Evolutionary conservation across 1,140 invertebrate genomes (phyloP), one percentile per base, ranked within the genome.

Genomic region (Caenorhabditis remanei): DNA sequence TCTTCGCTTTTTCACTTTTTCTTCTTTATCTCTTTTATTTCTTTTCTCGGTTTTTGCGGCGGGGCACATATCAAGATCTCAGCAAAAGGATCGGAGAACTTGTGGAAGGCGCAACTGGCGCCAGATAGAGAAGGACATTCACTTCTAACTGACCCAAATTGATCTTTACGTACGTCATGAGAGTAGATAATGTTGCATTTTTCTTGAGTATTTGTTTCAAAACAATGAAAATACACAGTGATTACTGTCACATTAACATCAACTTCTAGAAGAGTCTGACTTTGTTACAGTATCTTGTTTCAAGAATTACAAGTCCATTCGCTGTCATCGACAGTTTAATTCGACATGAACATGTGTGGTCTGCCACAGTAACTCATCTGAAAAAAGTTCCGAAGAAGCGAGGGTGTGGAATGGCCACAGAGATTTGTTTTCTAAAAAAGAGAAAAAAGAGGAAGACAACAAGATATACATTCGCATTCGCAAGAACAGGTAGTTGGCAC

Each of bases 401-500:
- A 24, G 61, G 11, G 65, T 43, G 16, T 24, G 61, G 40, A 19
- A 67, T 71, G 41, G 41, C 65, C 41, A 71, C 41, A n/a, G 41
- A 8, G 41, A 71, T 79, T 79, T 79, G 43, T 79, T 79, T 79
- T 50, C 46, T 21, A 79, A 50, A 50, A 63, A 79, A 79, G 53
- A 46, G 21, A 40, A 9, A 65, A 41, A 65, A 43, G 41, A 53
- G 24, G 71, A 14, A 50, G 43, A 79, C 71, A 79, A 79, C 43
- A 79, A 79, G 71, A 79, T 79, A 79, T 48, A 79, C 24, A 79
- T 79, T 79, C 46, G 46, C 40, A 79, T 79, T 79, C 71, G 71
- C 71, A 79, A 79, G 71, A 79, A 79, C 71, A 79, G 71, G 71
- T 79, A 79, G 43, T 50, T 79, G 71, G 65, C 65, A 71, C 65